phyloP scores from a whole-genome alignment of 1,140 invertebrate genomes.

The Drosophila insularis region DNA sequence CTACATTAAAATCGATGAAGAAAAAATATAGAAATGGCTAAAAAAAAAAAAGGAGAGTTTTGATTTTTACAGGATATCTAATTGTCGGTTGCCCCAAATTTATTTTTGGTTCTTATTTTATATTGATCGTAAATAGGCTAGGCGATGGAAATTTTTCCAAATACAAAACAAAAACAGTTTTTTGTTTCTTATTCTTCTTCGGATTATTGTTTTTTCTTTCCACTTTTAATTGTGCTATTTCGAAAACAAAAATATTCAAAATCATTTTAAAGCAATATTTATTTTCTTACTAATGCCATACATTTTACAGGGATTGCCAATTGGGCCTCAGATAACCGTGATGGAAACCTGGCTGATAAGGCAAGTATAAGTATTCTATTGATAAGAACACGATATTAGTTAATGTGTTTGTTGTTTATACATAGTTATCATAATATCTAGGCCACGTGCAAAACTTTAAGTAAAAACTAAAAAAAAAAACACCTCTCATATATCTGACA shows the following conservation, averaged over 20 bases:
- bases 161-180: conserved; percentile 12
- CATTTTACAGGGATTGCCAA: conserved; percentile 78
- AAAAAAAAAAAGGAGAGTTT: no score
- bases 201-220: background rate
- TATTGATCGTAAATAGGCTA: conserved; percentile 41
- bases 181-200: conserved; percentile 20
- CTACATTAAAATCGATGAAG: no score
- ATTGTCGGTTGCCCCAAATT: background rate
- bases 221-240: background rate
- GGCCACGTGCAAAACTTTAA: no score
- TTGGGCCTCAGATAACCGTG: conserved; percentile 78
- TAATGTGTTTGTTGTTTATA: background rate
- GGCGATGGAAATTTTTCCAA: conserved; percentile 38
- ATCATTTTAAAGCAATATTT: background rate
- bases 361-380: conserved; percentile 55
- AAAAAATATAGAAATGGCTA: no score
- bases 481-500: conserved; percentile 16
- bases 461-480: background rate
- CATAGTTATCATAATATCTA: background rate
- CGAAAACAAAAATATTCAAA: background rate
- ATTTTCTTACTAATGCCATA: conserved; percentile 16
- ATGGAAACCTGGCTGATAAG: conserved; percentile 81
- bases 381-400: conserved; percentile 11
- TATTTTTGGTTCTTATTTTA: conserved; percentile 2
- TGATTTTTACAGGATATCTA: background rate